Percentiles rank a stretch among this genome's conserved stretches.
phyloP scores from a whole-genome alignment of 2,113 vertebrate genomes.

The Genyomyrus donnyi region DNA sequence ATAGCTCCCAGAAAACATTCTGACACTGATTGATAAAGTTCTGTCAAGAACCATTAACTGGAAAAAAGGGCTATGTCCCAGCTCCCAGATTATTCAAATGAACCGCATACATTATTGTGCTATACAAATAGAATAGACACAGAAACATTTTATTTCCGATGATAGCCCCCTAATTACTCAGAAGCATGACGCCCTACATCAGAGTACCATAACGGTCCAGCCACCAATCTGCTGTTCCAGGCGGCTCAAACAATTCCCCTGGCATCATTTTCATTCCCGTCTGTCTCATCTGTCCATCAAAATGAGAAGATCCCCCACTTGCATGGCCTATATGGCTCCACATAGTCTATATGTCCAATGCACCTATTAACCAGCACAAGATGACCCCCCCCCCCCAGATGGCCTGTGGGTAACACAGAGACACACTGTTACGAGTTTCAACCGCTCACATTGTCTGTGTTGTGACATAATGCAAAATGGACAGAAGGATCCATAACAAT shows the following conservation, averaged over 20 bases:
- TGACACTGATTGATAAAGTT: neutral
- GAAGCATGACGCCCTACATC: constrained; percentile 42
- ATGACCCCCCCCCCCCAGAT: constrained; percentile 43
- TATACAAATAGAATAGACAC: constrained; percentile 10
- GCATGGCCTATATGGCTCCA: constrained; percentile 9
- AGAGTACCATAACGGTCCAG: constrained; percentile 34
- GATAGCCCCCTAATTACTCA: constrained; percentile 6
- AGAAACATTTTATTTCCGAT: neutral
- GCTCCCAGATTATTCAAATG: constrained; percentile 3
- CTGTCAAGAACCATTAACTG: neutral
- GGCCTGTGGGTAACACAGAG: constrained; percentile 50
- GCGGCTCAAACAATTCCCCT: constrained; percentile 14
- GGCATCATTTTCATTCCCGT: constrained; percentile 9
- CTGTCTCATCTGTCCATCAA: constrained; percentile 39
- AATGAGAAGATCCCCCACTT: neutral
- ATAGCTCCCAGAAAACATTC: neutral
- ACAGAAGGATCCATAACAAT: constrained; percentile 59
- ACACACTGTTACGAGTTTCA: constrained; percentile 48
- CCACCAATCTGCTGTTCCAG: constrained; percentile 37
- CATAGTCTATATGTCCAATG: constrained; percentile 27
- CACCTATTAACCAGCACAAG: constrained; percentile 30
- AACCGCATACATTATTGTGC: neutral
- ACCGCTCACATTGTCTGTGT: constrained; percentile 36
- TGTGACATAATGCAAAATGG: constrained; percentile 21
- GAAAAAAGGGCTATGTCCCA: neutral